Percentiles rank a stretch among this genome's conserved stretches.
Evolutionary conservation across 2,797 vertebrate species (phyloP).

Genomic region (Oreonectes daqikongensis): DNA sequence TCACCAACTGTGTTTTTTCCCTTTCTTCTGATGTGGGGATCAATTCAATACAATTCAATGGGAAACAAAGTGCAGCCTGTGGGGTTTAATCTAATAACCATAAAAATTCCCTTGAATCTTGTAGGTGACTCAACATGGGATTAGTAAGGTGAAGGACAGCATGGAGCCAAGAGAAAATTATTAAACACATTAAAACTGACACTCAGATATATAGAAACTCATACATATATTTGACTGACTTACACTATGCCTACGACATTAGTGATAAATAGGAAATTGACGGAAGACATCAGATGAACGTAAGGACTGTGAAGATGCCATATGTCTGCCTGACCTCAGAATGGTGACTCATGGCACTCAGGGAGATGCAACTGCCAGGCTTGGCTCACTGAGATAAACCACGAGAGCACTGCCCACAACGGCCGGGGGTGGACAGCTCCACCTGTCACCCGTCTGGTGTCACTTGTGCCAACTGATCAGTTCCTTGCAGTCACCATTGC

Average conservation of each 20-base stretch:
- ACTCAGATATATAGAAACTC: not conserved
- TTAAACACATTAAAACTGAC: not conserved
- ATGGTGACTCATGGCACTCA: constrained; percentile 47
- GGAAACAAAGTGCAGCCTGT: constrained; percentile 35
- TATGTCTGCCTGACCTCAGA: constrained; percentile 49
- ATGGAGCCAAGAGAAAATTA: not conserved
- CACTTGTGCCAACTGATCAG: constrained; percentile 32
- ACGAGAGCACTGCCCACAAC: constrained; percentile 40
- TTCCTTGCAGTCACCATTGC: constrained; percentile 15
- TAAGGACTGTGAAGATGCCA: constrained; percentile 40
- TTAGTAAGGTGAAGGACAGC: not conserved
- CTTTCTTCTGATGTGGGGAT: constrained; percentile 23
- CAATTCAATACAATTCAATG: constrained; percentile 1
- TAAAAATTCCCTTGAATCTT: constrained; percentile 30
- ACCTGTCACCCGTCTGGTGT: constrained; percentile 56
- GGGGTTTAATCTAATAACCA: constrained; percentile 28
- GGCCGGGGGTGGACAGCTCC: constrained; percentile 42
- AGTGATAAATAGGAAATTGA: not conserved
- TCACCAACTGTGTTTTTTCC: not conserved
- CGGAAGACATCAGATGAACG: not conserved
- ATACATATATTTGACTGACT: not conserved
- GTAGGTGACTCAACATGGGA: not conserved
- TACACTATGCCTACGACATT: not conserved
- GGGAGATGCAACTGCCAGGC: constrained; percentile 22
- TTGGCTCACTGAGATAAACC: constrained; percentile 35